Evolutionary conservation across 2,113 vertebrate species (phyloP).

Genomic region (Odobenus rosmarus): DNA sequence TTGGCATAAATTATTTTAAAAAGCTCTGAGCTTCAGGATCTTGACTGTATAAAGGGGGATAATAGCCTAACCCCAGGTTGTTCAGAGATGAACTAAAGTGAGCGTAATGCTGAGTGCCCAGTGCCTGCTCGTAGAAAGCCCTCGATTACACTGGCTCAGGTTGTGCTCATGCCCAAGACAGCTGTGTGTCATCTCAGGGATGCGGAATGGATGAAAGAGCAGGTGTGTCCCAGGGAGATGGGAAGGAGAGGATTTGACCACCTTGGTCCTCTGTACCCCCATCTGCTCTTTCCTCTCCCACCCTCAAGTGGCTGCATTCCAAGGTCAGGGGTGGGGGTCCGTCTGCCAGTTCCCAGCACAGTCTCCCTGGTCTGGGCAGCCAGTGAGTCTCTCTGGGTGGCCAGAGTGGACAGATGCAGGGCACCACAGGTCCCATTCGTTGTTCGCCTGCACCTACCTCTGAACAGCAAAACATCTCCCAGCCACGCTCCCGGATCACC

Average conservation of each 20-base stretch:
- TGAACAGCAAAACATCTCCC: background rate
- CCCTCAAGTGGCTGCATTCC: background rate
- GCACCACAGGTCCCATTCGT: background rate
- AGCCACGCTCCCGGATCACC: rapidly evolving
- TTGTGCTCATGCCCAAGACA: rapidly evolving
- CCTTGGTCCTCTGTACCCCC: background rate
- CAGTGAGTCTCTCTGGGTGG: background rate
- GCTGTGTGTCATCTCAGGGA: background rate
- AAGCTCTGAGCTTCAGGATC: background rate
- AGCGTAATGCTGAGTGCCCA: background rate
- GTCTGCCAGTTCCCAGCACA: background rate
- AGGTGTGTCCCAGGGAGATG: background rate
- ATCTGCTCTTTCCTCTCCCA: background rate
- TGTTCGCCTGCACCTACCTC: background rate
- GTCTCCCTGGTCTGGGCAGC: background rate
- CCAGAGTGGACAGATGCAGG: background rate
- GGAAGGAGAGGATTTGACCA: background rate
- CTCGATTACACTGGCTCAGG: rapidly evolving
- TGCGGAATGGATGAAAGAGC: background rate
- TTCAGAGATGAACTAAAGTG: background rate
- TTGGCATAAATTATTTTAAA: background rate
- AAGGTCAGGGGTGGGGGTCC: background rate
- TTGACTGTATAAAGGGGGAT: background rate
- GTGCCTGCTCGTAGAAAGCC: background rate
- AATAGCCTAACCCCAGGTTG: no score